Conservation (phyloP, 1,140 invertebrate genomes). For the Cylas formicarius region DNA sequence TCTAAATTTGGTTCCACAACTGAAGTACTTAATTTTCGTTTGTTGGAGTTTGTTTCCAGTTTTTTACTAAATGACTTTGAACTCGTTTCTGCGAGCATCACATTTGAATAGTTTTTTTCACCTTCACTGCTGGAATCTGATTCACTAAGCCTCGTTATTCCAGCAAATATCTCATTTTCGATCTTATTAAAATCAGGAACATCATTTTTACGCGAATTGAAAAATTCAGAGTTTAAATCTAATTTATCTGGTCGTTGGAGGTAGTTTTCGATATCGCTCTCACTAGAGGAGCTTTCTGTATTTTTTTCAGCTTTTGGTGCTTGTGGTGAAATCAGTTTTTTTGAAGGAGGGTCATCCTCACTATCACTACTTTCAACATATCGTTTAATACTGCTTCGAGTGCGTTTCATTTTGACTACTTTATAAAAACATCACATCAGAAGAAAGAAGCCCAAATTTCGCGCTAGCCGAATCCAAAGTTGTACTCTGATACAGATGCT, state of each 20-base stretch:
- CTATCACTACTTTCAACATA: slow-evolving; percentile 19
- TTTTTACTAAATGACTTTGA: no score
- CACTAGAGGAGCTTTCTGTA: slow-evolving; percentile 32
- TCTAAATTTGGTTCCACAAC: slow-evolving; percentile 7
- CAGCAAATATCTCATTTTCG: slow-evolving; percentile 34
- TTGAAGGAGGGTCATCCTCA: slow-evolving; percentile 16
- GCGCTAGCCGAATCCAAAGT: no score
- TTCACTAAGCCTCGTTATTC: slow-evolving; percentile 27
- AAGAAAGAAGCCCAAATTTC: no score
- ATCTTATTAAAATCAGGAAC: slow-evolving; percentile 32
- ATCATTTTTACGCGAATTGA: slow-evolving; percentile 25
- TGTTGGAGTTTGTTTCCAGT: no score
- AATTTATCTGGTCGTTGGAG: slow-evolving; percentile 41
- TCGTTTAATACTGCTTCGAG: slow-evolving; percentile 9
- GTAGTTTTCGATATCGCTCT: slow-evolving; percentile 46
- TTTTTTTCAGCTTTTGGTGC: neutral
- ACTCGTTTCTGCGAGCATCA: neutral
- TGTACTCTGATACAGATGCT: no score
- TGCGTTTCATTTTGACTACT: slow-evolving; percentile 18
- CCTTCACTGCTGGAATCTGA: slow-evolving; percentile 34
- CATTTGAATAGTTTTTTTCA: slow-evolving; percentile 29
- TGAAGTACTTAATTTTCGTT: slow-evolving; percentile 3
- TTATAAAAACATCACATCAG: no score
- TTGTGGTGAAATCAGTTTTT: neutral
- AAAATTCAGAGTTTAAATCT: slow-evolving; percentile 43